Conservation (phyloP, 2,797 vertebrate genomes). For the Fistularia tabacaria region DNA sequence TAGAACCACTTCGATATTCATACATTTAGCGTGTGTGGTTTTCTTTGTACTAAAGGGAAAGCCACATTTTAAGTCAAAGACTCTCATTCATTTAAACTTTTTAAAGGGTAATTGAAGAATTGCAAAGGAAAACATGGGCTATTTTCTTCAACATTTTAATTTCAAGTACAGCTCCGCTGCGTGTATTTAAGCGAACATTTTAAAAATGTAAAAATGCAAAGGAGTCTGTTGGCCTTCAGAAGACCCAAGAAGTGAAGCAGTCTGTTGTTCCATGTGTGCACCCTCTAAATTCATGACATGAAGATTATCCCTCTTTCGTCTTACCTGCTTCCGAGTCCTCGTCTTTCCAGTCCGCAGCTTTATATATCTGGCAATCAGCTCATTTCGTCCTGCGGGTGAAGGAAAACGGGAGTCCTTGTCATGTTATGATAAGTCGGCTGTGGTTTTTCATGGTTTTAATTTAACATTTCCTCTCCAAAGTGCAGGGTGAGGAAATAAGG, state of each 20-base stretch:
- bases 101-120: neutral
- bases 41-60: slow-evolving; percentile 4
- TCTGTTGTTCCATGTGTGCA: too few species aligned
- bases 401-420: slow-evolving; percentile 13
- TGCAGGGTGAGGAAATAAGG: neutral
- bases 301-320: slow-evolving; percentile 31
- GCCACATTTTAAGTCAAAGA: slow-evolving; percentile 1
- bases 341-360: slow-evolving; percentile 99
- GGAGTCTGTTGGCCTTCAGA: slow-evolving; percentile 20
- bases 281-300: too few species aligned
- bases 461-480: neutral
- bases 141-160: neutral
- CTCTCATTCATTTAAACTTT: neutral
- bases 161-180: neutral
- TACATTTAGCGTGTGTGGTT: slow-evolving; percentile 1
- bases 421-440: neutral
- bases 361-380: slow-evolving; percentile 99
- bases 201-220: slow-evolving; percentile 14
- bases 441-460: neutral
- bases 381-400: slow-evolving; percentile 90
- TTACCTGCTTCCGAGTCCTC: slow-evolving; percentile 99
- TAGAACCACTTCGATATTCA: slow-evolving; percentile 1
- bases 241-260: too few species aligned
- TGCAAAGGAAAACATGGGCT: neutral
- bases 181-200: slow-evolving; percentile 8